Conservation (phyloP, 2,797 vertebrate genomes). For the Cuniculus paca region DNA sequence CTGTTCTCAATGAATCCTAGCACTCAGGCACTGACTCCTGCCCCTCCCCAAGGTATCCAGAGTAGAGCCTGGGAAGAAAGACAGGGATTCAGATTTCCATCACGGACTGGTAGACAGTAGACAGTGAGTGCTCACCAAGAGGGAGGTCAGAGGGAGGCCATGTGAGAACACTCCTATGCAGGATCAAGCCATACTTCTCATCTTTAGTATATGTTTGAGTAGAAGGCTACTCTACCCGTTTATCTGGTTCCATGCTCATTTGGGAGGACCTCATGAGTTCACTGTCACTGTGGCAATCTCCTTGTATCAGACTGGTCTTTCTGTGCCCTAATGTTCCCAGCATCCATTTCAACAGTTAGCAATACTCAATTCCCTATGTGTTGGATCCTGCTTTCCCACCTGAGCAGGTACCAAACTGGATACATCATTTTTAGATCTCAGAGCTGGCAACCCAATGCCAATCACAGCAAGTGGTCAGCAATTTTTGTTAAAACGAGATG, state of each 20-base stretch:
- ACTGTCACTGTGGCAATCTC: neutral
- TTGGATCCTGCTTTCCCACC: conserved; percentile 54
- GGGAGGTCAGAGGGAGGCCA: neutral
- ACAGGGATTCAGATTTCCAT: neutral
- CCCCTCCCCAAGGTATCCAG: neutral
- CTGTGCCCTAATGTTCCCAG: neutral
- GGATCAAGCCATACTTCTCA: neutral
- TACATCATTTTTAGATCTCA: neutral
- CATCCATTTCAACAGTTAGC: neutral
- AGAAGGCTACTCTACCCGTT: neutral
- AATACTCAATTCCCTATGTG: neutral
- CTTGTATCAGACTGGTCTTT: neutral
- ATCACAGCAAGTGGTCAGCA: neutral
- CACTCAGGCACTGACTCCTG: neutral
- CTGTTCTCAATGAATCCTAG: neutral
- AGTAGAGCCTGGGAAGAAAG: neutral
- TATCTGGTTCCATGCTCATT: neutral
- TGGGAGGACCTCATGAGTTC: neutral
- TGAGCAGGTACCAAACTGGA: conserved; percentile 19
- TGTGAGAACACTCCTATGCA: neutral
- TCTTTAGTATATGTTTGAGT: neutral
- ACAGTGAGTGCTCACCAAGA: neutral
- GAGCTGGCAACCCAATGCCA: neutral
- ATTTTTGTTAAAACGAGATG: conserved; percentile 38
- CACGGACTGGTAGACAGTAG: neutral